Percentiles rank a stretch among this genome's conserved stretches.
Evolutionary conservation across 2,113 vertebrate genomes (phyloP).

Genomic region (Dicerorhinus sumatrensis): DNA sequence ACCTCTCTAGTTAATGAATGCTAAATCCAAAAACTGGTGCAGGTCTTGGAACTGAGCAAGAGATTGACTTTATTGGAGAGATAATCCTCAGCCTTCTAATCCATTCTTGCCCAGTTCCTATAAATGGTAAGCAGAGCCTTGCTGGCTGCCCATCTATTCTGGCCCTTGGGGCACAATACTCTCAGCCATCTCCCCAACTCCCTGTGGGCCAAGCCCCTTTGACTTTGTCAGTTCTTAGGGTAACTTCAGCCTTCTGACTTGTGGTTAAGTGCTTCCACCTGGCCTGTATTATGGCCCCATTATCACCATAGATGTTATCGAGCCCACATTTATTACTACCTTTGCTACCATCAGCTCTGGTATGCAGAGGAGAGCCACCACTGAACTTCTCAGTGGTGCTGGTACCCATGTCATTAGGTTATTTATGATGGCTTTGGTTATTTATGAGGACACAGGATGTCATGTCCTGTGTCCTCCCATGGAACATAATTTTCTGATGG

Average conservation of each 20-base stretch:
- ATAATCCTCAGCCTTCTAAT: not conserved
- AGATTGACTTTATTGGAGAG: not conserved
- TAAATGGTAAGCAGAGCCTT: not conserved
- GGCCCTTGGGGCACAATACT: not conserved
- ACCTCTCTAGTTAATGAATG: not conserved
- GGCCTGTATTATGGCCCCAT: not conserved
- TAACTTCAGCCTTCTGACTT: not conserved
- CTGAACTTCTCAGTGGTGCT: not conserved
- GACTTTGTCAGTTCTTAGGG: not conserved
- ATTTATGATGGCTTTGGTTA: not conserved
- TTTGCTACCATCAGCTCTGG: not conserved
- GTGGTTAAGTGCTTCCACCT: not conserved
- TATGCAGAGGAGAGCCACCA: not conserved
- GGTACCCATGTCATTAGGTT: not conserved
- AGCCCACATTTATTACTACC: too few species aligned
- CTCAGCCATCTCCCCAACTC: not conserved
- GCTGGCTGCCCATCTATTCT: not conserved
- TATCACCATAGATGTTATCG: not conserved
- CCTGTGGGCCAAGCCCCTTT: not conserved
- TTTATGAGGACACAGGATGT: not conserved
- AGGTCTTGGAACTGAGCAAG: not conserved
- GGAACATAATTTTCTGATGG: not conserved
- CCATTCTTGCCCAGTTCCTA: not conserved
- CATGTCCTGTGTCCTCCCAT: not conserved
- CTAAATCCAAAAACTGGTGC: not conserved